Percentiles rank a stretch among this genome's conserved stretches.
These are phyloP conservation scores for Galendromus occidentalis DNA, from an alignment of 1,140 invertebrate species.

Conservation along the genomic window DNA sequence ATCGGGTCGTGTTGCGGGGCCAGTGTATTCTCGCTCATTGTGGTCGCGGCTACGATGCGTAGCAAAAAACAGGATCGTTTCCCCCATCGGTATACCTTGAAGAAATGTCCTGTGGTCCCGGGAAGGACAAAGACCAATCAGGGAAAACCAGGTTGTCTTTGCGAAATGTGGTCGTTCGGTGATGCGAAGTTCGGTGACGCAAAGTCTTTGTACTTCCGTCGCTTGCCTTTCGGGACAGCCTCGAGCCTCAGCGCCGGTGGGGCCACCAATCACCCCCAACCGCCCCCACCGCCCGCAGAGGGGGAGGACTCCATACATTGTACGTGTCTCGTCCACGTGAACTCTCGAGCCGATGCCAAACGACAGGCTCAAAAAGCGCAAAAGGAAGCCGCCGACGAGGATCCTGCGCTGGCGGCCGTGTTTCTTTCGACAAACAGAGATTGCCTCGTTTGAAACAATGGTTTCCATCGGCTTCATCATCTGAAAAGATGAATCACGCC, in stretches of 20 bases:
- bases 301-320: not conserved
- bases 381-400: not conserved
- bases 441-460: constrained; percentile 10
- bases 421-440: constrained; percentile 9
- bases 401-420: not conserved
- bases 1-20: constrained; percentile 25
- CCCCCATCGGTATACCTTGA: constrained; percentile 1
- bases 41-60: constrained; percentile 23
- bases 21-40: constrained; percentile 23
- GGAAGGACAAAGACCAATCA: not conserved
- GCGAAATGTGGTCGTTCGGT: constrained; percentile 6
- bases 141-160: constrained; percentile 1
- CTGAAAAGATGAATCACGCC: too few species aligned
- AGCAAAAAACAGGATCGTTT: constrained; percentile 15
- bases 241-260: constrained; percentile 2
- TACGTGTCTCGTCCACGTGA: constrained; percentile 7
- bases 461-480: too few species aligned
- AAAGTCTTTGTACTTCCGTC: not conserved
- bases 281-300: not conserved
- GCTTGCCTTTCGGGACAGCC: not conserved
- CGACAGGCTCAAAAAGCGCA: not conserved
- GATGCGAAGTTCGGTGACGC: constrained; percentile 6
- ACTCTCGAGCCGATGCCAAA: not conserved
- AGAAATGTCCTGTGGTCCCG: not conserved
- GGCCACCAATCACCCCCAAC: not conserved